Evolutionary conservation across 1,140 invertebrate genomes (phyloP), one percentile per base, ranked within the genome.

Genomic region (Drosophila burlai): DNA sequence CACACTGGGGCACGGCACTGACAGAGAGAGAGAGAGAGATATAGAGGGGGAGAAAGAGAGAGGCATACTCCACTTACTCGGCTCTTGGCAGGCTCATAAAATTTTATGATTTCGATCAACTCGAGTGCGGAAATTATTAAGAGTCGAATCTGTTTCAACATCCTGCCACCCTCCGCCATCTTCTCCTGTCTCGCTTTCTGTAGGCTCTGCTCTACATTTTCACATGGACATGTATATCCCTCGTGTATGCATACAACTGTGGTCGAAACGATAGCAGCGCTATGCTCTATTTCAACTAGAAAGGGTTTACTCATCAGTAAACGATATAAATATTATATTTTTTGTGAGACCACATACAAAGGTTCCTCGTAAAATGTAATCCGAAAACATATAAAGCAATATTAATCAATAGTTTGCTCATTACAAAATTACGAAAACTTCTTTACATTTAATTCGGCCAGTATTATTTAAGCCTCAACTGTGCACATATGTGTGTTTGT

Each of bases 41-140:
- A 67, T 42, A 45, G 34, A 52, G 21, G 11, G 40, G 46, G 24
- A 63, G 21, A 36, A 65, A 18, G 10, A 72, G 21, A 73, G 54
- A 42, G 46, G 29, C 52, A 59, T 40, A 59, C 86, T 61, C 58
- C 81, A 91, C 83, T 91, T 83, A 84, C 77, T 76, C 76, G 84
- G 31, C 80, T 89, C 81, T 86, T 91, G 76, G 83, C 76, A 75
- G 75, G 74, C 87, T 91, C 87, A 91, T 91, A 91, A 91, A 91
- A 91, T 91, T 91, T 91, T 91, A 91, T 91, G 87, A 91, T 91
- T 91, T 91, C 87, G 87, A 91, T 91, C 87, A 91, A 91, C 83
- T 91, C 83, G 86, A 91, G 87, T 91, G 87, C 87, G 87, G 87
- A 91, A 91, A 91, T 91, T 91, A 91, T 91, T 91, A 91, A 90